Percentiles rank a stretch among this genome's conserved stretches.
Conservation (phyloP, 2,113 vertebrate species). For the Gopherus evgoodei region DNA sequence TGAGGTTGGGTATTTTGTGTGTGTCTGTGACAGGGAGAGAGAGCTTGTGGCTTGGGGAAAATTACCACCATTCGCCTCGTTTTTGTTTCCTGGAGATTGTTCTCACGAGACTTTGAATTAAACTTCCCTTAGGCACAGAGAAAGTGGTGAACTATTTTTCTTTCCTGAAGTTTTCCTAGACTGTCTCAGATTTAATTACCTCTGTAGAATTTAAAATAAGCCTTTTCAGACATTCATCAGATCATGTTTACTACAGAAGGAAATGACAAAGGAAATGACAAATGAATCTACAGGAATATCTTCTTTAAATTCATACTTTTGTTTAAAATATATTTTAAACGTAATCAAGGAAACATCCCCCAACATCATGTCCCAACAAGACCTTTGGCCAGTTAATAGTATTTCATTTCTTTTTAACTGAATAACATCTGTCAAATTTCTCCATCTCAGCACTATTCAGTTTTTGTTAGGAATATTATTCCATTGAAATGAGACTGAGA, state of each 20-base stretch:
- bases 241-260: conserved; percentile 17
- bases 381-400: conserved; percentile 18
- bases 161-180: not conserved
- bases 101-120: conserved; percentile 68
- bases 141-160: not conserved
- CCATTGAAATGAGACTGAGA: conserved; percentile 67
- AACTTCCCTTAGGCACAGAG: conserved; percentile 58
- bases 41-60: conserved; percentile 8
- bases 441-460: conserved; percentile 25
- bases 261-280: conserved; percentile 5
- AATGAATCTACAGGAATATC: conserved; percentile 14
- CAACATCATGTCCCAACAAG: not conserved
- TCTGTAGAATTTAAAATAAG: conserved; percentile 50
- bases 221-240: conserved; percentile 2
- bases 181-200: conserved; percentile 63
- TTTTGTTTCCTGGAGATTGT: conserved; percentile 58
- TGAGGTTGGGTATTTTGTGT: conserved; percentile 24
- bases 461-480: conserved; percentile 70
- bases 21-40: not conserved
- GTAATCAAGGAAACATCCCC: conserved; percentile 1
- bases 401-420: conserved; percentile 40
- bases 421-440: conserved; percentile 48
- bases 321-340: not conserved
- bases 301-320: conserved; percentile 37
- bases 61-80: conserved; percentile 43